Evolutionary conservation across 2,113 vertebrate species (phyloP), one percentile per base, ranked within the genome.

Genomic region (Larimichthys polyactis): DNA sequence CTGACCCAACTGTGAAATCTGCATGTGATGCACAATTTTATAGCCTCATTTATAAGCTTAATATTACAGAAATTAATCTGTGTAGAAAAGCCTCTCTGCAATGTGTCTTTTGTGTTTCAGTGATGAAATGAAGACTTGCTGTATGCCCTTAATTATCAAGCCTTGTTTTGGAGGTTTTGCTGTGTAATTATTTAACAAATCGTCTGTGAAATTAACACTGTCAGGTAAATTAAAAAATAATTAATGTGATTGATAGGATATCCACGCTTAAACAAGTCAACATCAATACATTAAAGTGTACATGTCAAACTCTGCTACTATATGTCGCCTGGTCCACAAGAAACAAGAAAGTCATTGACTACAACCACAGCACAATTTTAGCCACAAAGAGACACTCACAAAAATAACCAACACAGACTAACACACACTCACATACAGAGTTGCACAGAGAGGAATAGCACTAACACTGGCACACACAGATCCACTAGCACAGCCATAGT

Each of bases 381-480:
- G 87, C 87, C 91, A 94, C 92, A 92, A 78, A 84, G 65, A 93
- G 71, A 92, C 92, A 90, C 67, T 78, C 83, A 93, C 90, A 75
- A 83, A 27, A 75, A 79, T 8, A 89, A 81, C 81, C 79, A 78
- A 71, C 83, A 92, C 83, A 86, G 76, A 91, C 82, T n/a, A 77
- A 75, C 73, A 83, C 63, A 85, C 67, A 83, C 77, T 87, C 73
- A 85, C 76, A 87, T 73, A 91, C 75, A 92, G 64, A 86, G 66
- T 77, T 79, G 81, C 91, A 92, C 85, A 93, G 81, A 90, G 82
- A 94, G 91, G 89, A 82, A 79, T 82, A 90, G 91, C 93, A 93
- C 91, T 90, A 89, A 93, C 91, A 94, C 92, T 90, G 92, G 91
- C 92, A 92, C 92, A 93, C 90, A 94, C 92, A 90, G 91, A 92